Evolutionary conservation across 1,140 invertebrate species (phyloP), one percentile per base, ranked within the genome.

Genomic region (Drosophila seguyi): DNA sequence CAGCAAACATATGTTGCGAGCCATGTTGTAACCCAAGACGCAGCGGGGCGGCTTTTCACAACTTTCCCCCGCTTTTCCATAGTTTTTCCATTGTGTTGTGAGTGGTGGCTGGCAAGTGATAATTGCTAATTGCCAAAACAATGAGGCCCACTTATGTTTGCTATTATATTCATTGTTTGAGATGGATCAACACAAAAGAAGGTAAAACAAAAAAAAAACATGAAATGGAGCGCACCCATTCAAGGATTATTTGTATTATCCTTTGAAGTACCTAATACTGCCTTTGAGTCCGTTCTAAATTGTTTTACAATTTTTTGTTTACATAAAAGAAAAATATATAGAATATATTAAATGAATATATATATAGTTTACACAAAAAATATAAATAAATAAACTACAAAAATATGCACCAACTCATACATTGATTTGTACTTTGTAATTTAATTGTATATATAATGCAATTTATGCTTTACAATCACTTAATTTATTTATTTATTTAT

Each of bases 61-160:
- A 50, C 44, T 65, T 66, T 52, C 45, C 56, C 76, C 44, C 14
- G 44, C 31, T 29, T n/a, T 34, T 58, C 20, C 36, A 48, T 14
- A 48, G 38, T 7, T 58, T 38, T 57, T 22, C 44, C 27, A 20
- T 61, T 74, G 27, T 67, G 58, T 72, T 74, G 55, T 36, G 31
- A 25, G 27, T 69, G 29, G 58, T 55, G 63, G 52, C 50, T 56
- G 62, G 36, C 41, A 79, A 75, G 69, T 79, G 68, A 52, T 50
- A 65, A 72, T 65, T 72, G 57, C 67, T 63, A 75, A 80, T 81
- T 81, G 71, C 42, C 57, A 72, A 72, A 65, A 81, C 52, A 69
- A 41, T 61, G 38, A 20, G 42, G n/a, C 34, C 57, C 61, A 36
- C 41, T 60, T 66, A 42, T 66, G 31, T 38, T 18, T 44, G 5